Percentiles rank a stretch among this genome's conserved stretches.
These are phyloP conservation scores for Aphelenchoides avenae DNA, from an alignment of 1,140 invertebrate genomes.

Conservation along the genomic window DNA sequence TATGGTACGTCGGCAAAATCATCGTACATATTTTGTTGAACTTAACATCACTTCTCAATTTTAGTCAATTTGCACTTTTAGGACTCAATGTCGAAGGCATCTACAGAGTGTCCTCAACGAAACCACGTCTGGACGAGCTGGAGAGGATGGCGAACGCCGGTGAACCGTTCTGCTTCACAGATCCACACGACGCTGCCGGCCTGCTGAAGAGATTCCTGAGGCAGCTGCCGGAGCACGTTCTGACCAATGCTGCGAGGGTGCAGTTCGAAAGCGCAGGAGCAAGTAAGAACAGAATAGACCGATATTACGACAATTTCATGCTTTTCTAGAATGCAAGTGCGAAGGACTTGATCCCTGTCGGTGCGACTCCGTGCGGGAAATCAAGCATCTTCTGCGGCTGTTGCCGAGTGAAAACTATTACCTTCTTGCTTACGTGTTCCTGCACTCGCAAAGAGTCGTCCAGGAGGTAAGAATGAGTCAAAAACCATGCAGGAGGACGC, in stretches of 20 bases:
- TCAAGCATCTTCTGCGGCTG: slow-evolving; percentile 32
- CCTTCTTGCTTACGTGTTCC: slow-evolving; percentile 47
- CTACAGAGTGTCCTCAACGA: slow-evolving; percentile 46
- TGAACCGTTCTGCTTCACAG: slow-evolving; percentile 14
- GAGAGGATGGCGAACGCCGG: slow-evolving; percentile 31
- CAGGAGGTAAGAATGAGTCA: too few relatives aligned
- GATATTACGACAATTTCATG: too few relatives aligned
- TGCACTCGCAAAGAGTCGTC: slow-evolving; percentile 41
- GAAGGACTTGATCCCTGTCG: slow-evolving; percentile 21
- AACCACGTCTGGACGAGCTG: slow-evolving; percentile 44
- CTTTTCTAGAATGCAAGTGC: slow-evolving; percentile 27
- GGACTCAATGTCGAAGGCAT: too few relatives aligned
- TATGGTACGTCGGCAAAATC: slow-evolving; percentile 22
- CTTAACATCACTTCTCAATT: too few relatives aligned
- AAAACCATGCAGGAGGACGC: too few relatives aligned
- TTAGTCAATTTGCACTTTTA: too few relatives aligned
- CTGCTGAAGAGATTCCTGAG: slow-evolving; percentile 43
- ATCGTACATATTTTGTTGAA: slow-evolving; percentile 26
- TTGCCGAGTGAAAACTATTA: slow-evolving; percentile 46
- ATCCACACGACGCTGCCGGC: slow-evolving; percentile 48
- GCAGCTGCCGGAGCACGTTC: slow-evolving; percentile 32
- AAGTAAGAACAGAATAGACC: slow-evolving; percentile 2
- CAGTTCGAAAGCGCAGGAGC: slow-evolving; percentile 14
- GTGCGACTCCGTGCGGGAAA: slow-evolving; percentile 17
- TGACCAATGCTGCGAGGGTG: slow-evolving; percentile 14